These are phyloP conservation scores for Paracyclopina nana DNA, from an alignment of 1,140 invertebrate genomes.

Conservation along the genomic window DNA sequence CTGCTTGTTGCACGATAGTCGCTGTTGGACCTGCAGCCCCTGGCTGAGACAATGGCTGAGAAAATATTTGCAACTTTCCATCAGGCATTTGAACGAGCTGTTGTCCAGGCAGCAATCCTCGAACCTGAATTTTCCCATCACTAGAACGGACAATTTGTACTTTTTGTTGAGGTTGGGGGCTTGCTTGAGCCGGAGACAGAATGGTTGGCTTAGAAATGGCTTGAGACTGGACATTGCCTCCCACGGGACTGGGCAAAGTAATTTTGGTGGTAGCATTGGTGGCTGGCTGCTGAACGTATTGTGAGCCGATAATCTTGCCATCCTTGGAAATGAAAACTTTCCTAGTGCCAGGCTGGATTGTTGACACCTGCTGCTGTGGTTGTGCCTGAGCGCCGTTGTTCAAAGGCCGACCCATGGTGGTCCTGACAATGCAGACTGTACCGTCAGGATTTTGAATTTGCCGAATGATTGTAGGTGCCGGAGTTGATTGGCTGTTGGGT, in stretches of 20 bases:
- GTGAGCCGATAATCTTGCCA: constrained; percentile 17
- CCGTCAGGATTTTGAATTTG: constrained; percentile 11
- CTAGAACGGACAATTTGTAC: constrained; percentile 73
- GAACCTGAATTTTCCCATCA: constrained; percentile 74
- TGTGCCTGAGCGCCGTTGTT: neutral
- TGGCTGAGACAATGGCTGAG: constrained; percentile 21
- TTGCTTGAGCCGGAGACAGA: constrained; percentile 11
- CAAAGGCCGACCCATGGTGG: constrained; percentile 10
- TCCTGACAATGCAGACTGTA: constrained; percentile 1
- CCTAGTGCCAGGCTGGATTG: constrained; percentile 15
- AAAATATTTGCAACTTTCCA: constrained; percentile 72
- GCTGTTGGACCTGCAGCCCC: too few relatives aligned
- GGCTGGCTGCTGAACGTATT: neutral
- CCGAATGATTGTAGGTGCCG: constrained; percentile 1
- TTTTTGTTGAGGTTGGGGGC: constrained; percentile 37
- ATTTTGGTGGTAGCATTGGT: neutral
- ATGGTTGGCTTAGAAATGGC: constrained; percentile 14
- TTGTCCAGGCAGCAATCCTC: constrained; percentile 72
- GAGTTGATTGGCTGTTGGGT: neutral
- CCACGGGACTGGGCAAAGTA: neutral
- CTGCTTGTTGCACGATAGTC: too few relatives aligned
- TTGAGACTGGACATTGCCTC: constrained; percentile 19
- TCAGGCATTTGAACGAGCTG: constrained; percentile 78
- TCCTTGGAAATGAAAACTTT: constrained; percentile 18
- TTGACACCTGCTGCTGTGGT: neutral